phyloP scores from a whole-genome alignment of 2,113 vertebrate genomes.

The Upupa epops region DNA sequence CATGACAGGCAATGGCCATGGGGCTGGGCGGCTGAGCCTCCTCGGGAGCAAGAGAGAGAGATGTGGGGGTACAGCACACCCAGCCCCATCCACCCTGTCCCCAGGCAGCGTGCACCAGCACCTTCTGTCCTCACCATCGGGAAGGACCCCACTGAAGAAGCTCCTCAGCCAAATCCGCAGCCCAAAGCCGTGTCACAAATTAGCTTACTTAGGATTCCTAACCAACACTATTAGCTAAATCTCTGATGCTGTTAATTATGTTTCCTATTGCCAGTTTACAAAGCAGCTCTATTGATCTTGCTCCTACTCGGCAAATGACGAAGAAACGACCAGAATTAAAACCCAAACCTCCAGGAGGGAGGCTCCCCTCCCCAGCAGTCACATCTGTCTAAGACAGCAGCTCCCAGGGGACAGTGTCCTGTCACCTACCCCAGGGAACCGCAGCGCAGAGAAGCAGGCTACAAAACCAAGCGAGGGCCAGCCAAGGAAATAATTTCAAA shows the following conservation, averaged over 20 bases:
- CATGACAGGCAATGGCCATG: not conserved
- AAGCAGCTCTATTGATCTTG: conserved; percentile 41
- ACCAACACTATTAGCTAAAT: conserved; percentile 41
- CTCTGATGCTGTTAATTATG: conserved; percentile 59
- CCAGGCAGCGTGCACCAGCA: rapidly evolving
- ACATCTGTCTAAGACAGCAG: not conserved
- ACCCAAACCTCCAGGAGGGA: not conserved
- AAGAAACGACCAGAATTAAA: conserved; percentile 29
- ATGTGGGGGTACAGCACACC: rapidly evolving
- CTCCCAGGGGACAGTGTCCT: not conserved
- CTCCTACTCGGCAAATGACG: not conserved
- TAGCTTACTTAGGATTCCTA: conserved; percentile 50
- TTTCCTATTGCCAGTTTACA: conserved; percentile 47
- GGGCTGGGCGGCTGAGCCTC: not conserved
- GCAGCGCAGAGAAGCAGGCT: not conserved
- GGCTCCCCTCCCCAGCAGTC: not conserved
- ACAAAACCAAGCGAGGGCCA: not conserved
- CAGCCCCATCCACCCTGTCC: not conserved
- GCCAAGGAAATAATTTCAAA: not conserved
- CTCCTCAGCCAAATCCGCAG: not conserved
- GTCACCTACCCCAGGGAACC: not conserved
- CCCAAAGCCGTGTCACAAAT: conserved; percentile 4
- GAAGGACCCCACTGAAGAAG: rapidly evolving
- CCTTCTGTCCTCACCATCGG: rapidly evolving
- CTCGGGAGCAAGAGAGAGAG: rapidly evolving